Base-by-base conservation (phyloP, 2,888 invertebrate species). In the Pteria penguin region DNA sequence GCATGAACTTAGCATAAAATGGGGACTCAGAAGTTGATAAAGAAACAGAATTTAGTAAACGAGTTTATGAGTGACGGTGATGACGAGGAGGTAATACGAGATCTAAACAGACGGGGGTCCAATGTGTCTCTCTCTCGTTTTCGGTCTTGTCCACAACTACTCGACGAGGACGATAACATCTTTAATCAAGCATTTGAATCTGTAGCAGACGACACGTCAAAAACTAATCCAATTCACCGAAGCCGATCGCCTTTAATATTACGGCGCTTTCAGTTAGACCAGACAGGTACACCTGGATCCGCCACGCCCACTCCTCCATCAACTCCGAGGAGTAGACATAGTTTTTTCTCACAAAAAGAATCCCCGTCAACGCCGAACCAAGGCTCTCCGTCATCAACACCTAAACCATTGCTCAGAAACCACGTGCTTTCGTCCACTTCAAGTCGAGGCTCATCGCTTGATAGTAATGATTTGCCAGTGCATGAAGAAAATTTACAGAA, bases 301-400 rank as follows among this genome's bases (percentile, higher is more conserved):
- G 82, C 79, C 36, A 87, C 88, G 1, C 87, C 87, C 14, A 87
- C 86, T 0, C 87, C 88, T 0, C 88, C 88, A 0, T 88, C 88
- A 3, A 84, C 88, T 2, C 87, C 87, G 4, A 84, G 82, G 61
- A 88, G 88, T 76, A 77, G 85, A 11, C 75, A 83, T 22, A 87
- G 85, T 66, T 67, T 75, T 26, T 65, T 80, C 33, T 84, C 86
- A 22, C 71, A 83, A 60, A 82, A 79, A 66, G 84, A 83, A 62
- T 77, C 81, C 3, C 70, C 81, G 36, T 67, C 78, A 5, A 79
- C 82, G 22, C 79, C 81, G 4, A 76, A 67, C 18, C 79, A 72
- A 63, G 79, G 76, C 5, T 84, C 84, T 3, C 86, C 85, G 0
- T 74, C 79, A 26, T 78, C 83, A 1, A 83, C 86, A 5, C 83